Base-by-base conservation (phyloP, 2,113 vertebrate genomes). In the Suncus etruscus region DNA sequence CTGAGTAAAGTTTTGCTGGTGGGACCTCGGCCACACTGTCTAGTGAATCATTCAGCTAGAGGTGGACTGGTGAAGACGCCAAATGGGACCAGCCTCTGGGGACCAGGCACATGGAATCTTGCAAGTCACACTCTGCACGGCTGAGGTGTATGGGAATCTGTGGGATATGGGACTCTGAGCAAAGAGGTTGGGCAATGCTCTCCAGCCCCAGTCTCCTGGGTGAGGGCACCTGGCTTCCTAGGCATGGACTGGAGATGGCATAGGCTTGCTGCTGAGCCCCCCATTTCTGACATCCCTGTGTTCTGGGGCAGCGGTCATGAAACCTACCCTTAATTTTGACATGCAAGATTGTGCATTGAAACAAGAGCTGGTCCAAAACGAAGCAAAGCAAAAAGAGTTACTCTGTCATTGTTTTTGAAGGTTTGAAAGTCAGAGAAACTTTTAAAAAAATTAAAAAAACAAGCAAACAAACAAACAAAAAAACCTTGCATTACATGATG, bases 41-140 rank as follows among this genome's bases (percentile, higher is more conserved):
- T 51, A 79, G 85, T 95, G 94, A 93, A 95, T 91, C 89, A 78
- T 91, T 95, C 92, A 94, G 88, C 85, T 95, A 95, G 89, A 94
- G 87, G 95, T 95, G 94, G 95, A 89, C 93, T 94, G 73, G 94
- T 95, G 76, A 85, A 95, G 97, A 96, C 94, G 66, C 95, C 39
- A 5, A 39, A 5, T 39, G 39, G 39, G 39, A 39, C 39, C 39
- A 39, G 39, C 39, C 39, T 39, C 39, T 39, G 39, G 39, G 39
- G 39, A 39, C 39, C 39, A 39, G 89, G 68, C 91, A 92, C 7
- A 31, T 75, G 76, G 72, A 93, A 84, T 70, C 91, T 95, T 87
- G 90, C 95, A 95, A 95, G 95, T 93, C 94, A 70, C 81, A 58
- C 50, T 91, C 47, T 75, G 69, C 73, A 65, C 45, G 82, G 51